Evolutionary conservation across 2,113 vertebrate genomes (phyloP), one percentile per base, ranked within the genome.

Genomic region (Picathartes gymnocephalus): DNA sequence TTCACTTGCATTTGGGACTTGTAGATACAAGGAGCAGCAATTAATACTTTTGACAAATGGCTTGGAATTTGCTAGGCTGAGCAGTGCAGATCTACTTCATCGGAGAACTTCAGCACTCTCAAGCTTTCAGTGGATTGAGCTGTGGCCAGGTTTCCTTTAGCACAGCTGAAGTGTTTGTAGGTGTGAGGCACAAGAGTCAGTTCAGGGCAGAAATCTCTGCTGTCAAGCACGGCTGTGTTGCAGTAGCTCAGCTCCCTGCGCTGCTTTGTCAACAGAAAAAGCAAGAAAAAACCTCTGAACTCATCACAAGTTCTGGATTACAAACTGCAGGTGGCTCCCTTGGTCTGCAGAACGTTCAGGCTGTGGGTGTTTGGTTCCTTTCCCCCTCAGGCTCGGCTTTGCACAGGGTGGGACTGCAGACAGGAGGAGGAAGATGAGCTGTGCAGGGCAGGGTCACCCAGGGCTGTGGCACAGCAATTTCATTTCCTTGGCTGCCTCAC

Each of bases 321-420:
- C 81, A 66, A 93, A 97, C 97, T 98, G 96, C 93, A 97, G 97
- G 93, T 98, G 97, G 95, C 97, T 97, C 94, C 95, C 96, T 97
- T 82, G 96, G 68, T 81, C 97, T 97, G 93, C 94, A 47, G 65
- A 15, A 90, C 30, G 6, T 61, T 69, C 72, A 86, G 44, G 9
- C 21, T 35, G 40, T 72, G 72, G 16, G 2, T 40, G 78, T 39
- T 40, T 18, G 23, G 85, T 71, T 94, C 64, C 16, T 81, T 54
- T 37, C 14, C 37, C 15, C 22, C 48, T 30, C 7, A 1, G 22
- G 13, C 17, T 77, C 10, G 45, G 23, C 39, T 60, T 39, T 60
- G 73, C 51, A 35, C 6, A 45, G 21, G 8, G 3, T 56, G 39
- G 39, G 39, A 39, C 9, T 39, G 39, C 39, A 39, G 39, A 70